A percentile compares a stretch with the other conserved stretches of the same genome.
Conservation (phyloP, 2,797 vertebrate genomes). For the Darevskia mixta region DNA sequence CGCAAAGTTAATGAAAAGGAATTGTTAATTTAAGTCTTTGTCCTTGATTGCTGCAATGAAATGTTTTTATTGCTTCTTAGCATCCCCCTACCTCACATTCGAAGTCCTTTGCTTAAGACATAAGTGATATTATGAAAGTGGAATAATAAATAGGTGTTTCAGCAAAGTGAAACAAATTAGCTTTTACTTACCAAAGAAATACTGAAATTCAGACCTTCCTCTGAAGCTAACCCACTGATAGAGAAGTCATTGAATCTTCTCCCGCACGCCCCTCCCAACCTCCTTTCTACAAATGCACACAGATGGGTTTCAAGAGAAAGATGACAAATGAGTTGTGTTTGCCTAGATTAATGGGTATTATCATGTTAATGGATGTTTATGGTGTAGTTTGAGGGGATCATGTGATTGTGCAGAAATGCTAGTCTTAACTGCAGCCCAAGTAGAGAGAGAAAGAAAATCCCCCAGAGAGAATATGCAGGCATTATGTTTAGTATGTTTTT, state of each 20-base stretch:
- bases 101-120: constrained; percentile 69
- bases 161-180: constrained; percentile 80
- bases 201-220: constrained; percentile 77
- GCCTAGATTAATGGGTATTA: constrained; percentile 84
- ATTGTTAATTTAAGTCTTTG: constrained; percentile 44
- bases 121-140: constrained; percentile 73
- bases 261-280: constrained; percentile 51
- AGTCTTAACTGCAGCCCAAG: constrained; percentile 53
- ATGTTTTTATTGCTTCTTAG: constrained; percentile 64
- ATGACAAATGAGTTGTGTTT: constrained; percentile 84
- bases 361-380: constrained; percentile 84
- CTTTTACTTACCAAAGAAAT: constrained; percentile 74
- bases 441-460: neutral
- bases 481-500: constrained; percentile 68
- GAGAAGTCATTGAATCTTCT: constrained; percentile 76
- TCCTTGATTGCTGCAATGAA: constrained; percentile 45
- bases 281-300: constrained; percentile 59
- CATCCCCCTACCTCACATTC: constrained; percentile 37
- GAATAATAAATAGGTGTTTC: constrained; percentile 76
- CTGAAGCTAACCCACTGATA: constrained; percentile 77
- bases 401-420: constrained; percentile 71
- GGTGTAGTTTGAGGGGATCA: constrained; percentile 79
- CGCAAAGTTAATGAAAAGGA: constrained; percentile 48
- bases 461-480: constrained; percentile 14
- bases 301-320: constrained; percentile 79